Conservation (phyloP, 53 echinoderm and acorn worm species). For the Arbacia lixula region DNA sequence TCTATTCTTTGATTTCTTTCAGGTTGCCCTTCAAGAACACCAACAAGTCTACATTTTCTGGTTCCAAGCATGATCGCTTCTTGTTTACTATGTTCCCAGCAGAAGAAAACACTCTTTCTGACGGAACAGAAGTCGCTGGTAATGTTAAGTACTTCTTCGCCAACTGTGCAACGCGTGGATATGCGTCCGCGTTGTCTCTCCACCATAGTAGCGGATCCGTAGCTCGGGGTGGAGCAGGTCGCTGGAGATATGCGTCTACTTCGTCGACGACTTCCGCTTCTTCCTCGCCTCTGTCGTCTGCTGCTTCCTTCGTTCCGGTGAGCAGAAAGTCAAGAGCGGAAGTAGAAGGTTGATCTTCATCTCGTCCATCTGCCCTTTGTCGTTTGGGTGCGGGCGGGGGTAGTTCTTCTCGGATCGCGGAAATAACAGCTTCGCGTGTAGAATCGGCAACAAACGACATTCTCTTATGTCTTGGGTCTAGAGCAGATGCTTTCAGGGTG, state of each 20-base stretch:
- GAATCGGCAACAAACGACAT: neutral
- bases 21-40: no score
- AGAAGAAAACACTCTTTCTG: slow-evolving; percentile 58
- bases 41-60: slow-evolving; percentile 59
- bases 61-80: slow-evolving; percentile 19
- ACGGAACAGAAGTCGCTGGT: slow-evolving; percentile 61
- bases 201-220: slow-evolving; percentile 40
- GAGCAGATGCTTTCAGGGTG: neutral
- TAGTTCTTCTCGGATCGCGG: neutral
- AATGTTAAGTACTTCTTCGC: slow-evolving; percentile 5
- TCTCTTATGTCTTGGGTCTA: slow-evolving; percentile 11
- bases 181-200: neutral
- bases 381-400: neutral
- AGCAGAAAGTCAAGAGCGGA: slow-evolving; percentile 24
- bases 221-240: neutral
- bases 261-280: neutral
- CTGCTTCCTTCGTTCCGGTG: no score
- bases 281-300: neutral
- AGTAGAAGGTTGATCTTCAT: neutral
- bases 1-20: no score
- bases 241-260: neutral
- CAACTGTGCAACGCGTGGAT: slow-evolving; percentile 17
- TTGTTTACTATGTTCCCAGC: slow-evolving; percentile 60
- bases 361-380: neutral
- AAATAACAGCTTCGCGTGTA: neutral